Percentiles rank a stretch among this genome's conserved stretches.
Evolutionary conservation across 2,888 invertebrate species (phyloP).

Genomic region (Clusia tigrina): DNA sequence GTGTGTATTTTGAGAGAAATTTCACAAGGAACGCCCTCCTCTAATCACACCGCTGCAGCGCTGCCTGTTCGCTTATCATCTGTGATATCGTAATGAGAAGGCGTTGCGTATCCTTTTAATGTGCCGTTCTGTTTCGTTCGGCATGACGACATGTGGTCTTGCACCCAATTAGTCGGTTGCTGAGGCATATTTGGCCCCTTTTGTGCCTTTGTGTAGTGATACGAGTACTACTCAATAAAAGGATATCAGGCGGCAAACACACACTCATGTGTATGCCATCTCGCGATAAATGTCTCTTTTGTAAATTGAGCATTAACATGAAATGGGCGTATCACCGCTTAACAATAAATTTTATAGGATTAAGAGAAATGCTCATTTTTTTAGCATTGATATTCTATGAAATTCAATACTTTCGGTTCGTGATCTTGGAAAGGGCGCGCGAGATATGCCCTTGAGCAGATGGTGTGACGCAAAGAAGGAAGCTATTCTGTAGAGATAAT

Average conservation of each 20-base stretch:
- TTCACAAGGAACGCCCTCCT: neutral
- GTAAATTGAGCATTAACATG: slow-evolving; percentile 14
- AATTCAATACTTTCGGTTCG: too few species aligned
- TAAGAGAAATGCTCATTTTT: slow-evolving; percentile 15
- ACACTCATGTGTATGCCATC: too few species aligned
- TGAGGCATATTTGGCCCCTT: neutral
- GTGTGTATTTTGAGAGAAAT: neutral
- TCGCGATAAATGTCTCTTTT: neutral
- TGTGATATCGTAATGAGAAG: slow-evolving; percentile 32
- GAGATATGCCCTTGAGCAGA: too few species aligned
- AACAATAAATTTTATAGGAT: slow-evolving; percentile 7
- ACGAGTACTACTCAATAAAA: neutral
- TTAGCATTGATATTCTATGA: neutral
- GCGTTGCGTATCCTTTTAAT: slow-evolving; percentile 29
- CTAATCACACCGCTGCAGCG: neutral
- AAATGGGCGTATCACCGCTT: slow-evolving; percentile 7
- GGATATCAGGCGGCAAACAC: neutral
- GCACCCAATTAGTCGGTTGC: slow-evolving; percentile 11
- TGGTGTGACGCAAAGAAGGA: too few species aligned
- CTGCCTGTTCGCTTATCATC: slow-evolving; percentile 25
- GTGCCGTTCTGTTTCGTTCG: neutral
- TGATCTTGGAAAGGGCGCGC: too few species aligned
- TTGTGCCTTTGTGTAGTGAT: too few species aligned
- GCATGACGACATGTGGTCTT: neutral
- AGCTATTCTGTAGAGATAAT: too few species aligned